phyloP scores from a whole-genome alignment of 30 jellyfish, hydroid and myxozoan genomes.

The Chironex yamaguchii region DNA sequence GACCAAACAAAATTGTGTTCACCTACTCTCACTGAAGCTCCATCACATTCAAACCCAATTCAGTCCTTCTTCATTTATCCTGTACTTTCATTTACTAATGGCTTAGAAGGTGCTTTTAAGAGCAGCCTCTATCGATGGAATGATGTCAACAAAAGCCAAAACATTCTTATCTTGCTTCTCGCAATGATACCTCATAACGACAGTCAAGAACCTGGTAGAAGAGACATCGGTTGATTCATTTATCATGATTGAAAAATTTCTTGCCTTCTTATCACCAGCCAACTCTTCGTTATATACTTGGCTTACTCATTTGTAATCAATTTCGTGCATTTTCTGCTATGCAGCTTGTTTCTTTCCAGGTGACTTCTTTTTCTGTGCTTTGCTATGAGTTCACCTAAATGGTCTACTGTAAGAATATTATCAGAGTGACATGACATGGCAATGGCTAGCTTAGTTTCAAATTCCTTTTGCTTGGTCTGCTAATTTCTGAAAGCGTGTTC shows the following conservation, averaged over 20 bases:
- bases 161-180: conserved; percentile 30
- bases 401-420: conserved; percentile 62
- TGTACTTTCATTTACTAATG: neutral
- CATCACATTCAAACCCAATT: conserved; percentile 56
- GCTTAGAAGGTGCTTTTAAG: conserved; percentile 34
- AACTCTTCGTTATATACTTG: conserved; percentile 47
- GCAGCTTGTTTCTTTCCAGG: conserved; percentile 54
- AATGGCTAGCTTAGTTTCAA: conserved; percentile 53
- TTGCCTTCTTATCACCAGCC: conserved; percentile 33
- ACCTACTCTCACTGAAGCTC: conserved; percentile 75
- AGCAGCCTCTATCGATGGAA: conserved; percentile 39
- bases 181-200: conserved; percentile 38
- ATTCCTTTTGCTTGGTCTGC: conserved; percentile 44
- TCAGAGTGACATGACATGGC: conserved; percentile 65
- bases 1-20: conserved; percentile 79
- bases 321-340: conserved; percentile 48
- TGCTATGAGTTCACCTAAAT: conserved; percentile 53
- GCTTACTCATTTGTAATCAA: conserved; percentile 56
- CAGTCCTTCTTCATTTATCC: conserved; percentile 32
- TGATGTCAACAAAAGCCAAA: conserved; percentile 46
- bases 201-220: conserved; percentile 31
- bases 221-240: conserved; percentile 68
- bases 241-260: conserved; percentile 24
- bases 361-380: conserved; percentile 55
- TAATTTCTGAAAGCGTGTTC: conserved; percentile 23